Percentiles rank a stretch among this genome's conserved stretches.
These are phyloP conservation scores for Drosophila subobscura DNA, from an alignment of 1,140 invertebrate species.

Conservation along the genomic window DNA sequence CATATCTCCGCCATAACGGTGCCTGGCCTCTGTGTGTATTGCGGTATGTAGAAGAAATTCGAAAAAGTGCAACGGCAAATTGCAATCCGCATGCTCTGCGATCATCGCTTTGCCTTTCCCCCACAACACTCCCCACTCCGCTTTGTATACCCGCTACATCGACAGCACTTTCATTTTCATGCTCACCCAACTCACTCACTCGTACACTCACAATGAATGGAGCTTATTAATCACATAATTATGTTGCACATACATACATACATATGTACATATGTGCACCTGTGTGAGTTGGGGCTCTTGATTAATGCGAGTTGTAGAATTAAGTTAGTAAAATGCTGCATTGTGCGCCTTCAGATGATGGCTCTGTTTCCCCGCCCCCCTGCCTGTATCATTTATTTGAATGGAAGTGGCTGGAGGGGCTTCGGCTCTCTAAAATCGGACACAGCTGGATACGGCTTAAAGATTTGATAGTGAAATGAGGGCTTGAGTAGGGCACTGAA, in stretches of 20 bases:
- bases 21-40: slow-evolving; percentile 7
- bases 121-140: neutral
- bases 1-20: slow-evolving; percentile 46
- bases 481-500: slow-evolving; percentile 8
- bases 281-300: slow-evolving; percentile 34
- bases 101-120: slow-evolving; percentile 40
- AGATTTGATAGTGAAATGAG: slow-evolving; percentile 48
- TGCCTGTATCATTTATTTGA: slow-evolving; percentile 21
- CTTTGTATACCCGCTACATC: neutral
- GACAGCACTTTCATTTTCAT: slow-evolving; percentile 73
- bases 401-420: slow-evolving; percentile 14
- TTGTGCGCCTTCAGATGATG: slow-evolving; percentile 41
- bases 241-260: slow-evolving; percentile 20
- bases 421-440: slow-evolving; percentile 7
- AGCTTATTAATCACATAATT: slow-evolving; percentile 75
- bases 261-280: neutral
- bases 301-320: slow-evolving; percentile 62
- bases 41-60: slow-evolving; percentile 44
- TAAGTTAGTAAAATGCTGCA: slow-evolving; percentile 72
- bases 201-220: slow-evolving; percentile 60
- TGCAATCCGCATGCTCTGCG: slow-evolving; percentile 63
- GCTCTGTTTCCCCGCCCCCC: slow-evolving; percentile 15
- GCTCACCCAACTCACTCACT: slow-evolving; percentile 45
- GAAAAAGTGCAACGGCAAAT: slow-evolving; percentile 69
- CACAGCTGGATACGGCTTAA: slow-evolving; percentile 34